These are phyloP conservation scores for Sepiola atlantica DNA, from an alignment of 2,888 invertebrate genomes.

Conservation along the genomic window DNA sequence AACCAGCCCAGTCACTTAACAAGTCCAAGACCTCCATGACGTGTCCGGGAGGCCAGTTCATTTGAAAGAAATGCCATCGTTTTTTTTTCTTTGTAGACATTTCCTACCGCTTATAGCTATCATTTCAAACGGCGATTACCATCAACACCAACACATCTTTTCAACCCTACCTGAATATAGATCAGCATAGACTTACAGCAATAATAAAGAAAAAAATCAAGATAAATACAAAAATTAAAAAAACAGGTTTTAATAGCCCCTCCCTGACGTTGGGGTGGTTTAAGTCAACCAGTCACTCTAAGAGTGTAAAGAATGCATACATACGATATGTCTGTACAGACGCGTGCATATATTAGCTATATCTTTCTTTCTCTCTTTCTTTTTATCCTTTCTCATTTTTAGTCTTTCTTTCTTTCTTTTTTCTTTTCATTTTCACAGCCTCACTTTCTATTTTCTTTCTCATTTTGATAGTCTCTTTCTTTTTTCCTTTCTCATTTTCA, in stretches of 20 bases:
- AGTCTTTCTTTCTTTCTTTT: neutral
- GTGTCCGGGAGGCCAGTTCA: neutral
- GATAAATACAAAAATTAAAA: neutral
- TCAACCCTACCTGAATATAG: neutral
- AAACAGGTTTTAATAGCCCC: neutral
- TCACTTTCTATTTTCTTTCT: neutral
- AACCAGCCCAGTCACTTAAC: too few relatives aligned
- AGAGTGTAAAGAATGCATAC: neutral
- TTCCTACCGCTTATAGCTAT: neutral
- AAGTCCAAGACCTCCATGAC: too few relatives aligned
- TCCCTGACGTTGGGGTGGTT: neutral
- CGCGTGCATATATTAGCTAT: neutral
- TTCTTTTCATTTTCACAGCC: neutral
- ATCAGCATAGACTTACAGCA: neutral
- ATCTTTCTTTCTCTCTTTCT: neutral
- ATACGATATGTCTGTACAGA: neutral
- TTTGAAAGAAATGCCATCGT: neutral
- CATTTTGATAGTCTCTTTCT: too few relatives aligned
- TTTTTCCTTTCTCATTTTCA: neutral
- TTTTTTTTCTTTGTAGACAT: neutral
- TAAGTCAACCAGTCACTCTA: neutral
- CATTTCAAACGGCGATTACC: neutral
- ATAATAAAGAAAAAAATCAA: too few relatives aligned
- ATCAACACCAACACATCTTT: neutral
- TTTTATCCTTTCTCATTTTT: neutral